These are phyloP conservation scores for Amaurobius ferox DNA, from an alignment of 2,888 invertebrate species.

Conservation along the genomic window DNA sequence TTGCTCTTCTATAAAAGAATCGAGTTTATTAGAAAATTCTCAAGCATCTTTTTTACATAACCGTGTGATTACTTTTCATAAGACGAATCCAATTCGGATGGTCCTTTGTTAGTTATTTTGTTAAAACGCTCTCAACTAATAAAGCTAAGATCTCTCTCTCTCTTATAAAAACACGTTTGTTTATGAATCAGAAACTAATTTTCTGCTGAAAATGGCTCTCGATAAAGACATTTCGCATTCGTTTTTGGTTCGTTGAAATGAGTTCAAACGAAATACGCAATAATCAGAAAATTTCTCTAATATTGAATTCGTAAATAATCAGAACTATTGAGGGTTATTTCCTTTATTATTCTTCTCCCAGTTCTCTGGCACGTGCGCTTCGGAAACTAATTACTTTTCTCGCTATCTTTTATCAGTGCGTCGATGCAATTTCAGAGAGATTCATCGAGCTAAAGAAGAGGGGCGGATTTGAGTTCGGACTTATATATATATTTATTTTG, in stretches of 20 bases:
- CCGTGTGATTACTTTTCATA: conserved; percentile 12
- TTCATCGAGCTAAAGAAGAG: not conserved
- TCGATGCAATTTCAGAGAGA: conserved; percentile 5
- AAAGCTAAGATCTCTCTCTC: not conserved
- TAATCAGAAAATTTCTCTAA: conserved; percentile 5
- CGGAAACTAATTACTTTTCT: conserved; percentile 1
- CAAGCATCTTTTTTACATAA: not conserved
- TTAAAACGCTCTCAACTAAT: not conserved
- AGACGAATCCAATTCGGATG: not conserved
- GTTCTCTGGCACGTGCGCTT: not conserved
- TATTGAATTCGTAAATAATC: conserved; percentile 16
- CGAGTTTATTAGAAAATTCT: not conserved
- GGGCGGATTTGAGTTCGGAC: not conserved
- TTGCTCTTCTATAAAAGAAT: too few relatives aligned
- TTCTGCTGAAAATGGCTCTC: conserved; percentile 2
- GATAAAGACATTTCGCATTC: not conserved
- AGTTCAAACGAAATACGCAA: conserved; percentile 7
- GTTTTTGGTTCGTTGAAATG: not conserved
- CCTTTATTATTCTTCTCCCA: not conserved
- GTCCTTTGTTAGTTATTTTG: not conserved
- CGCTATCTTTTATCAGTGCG: not conserved
- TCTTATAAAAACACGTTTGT: not conserved
- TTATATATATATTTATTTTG: conserved; percentile 3
- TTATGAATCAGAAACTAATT: conserved; percentile 14
- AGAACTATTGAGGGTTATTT: not conserved